Base-by-base conservation (phyloP, 2,888 invertebrate species). In the Drosophila pseudotakahashii region DNA sequence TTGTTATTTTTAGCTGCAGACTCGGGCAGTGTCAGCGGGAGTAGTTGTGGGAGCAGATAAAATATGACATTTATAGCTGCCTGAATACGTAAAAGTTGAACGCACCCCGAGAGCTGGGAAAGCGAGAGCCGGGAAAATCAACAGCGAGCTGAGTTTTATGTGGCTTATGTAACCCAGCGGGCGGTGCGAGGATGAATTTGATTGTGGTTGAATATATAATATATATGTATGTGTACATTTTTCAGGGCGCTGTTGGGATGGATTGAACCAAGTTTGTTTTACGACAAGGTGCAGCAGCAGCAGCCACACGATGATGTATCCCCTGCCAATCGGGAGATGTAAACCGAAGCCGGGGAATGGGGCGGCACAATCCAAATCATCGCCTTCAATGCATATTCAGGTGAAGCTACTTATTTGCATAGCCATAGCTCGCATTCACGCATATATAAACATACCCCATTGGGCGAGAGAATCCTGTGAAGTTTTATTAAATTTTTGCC, bases 51-150 rank as follows among this genome's bases (percentile, higher is more conserved):
- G 58, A 67, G 61, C 68, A 77, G 80, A 81, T 86, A 86, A 81
- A 88, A 81, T 82, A 86, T 81, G 81, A 82, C 89, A 88, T 82
- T 82, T 86, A 88, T 88, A 80, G 87, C 87, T 64, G 80, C 50
- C 70, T 69, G 86, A 85, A 82, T 83, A 77, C 71, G 84, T 79
- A 75, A 81, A 84, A 81, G 86, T 85, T 82, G 87, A 82, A 82
- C 87, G 81, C 87, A 86, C 81, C 78, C 86, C 62, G 66, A 78
- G 84, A 80, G 50, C 68, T 19, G 19, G 19, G 19, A 19, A 19
- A 19, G 19, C 19, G 19, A 19, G 47, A 63, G 51, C 32, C 13
- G 32, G 41, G 68, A 52, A 71, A 50, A 61, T 34, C 48, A 44
- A 37, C 60, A 45, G 61, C 50, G 39, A 63, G 79, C 53, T 64